Conservation (phyloP, 2,888 invertebrate species). For the Lasius platythorax region DNA sequence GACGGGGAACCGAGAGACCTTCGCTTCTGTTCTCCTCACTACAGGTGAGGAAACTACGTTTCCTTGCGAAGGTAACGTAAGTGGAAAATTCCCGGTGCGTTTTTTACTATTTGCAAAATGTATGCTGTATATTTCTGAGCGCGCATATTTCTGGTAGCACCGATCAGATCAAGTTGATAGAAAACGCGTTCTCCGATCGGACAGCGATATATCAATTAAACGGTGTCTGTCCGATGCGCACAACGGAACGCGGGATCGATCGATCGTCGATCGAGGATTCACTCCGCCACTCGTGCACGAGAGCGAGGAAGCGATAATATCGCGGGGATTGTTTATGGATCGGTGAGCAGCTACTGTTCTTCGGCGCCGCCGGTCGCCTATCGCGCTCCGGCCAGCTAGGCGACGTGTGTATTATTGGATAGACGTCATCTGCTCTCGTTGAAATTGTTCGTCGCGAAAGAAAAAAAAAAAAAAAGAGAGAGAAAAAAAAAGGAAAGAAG, state of each 20-base stretch:
- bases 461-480: slow-evolving; percentile 18
- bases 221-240: slow-evolving; percentile 35
- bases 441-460: slow-evolving; percentile 49
- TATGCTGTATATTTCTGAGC: background rate
- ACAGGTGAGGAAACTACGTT: too few species aligned
- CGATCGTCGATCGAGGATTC: slow-evolving; percentile 61
- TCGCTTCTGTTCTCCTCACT: background rate
- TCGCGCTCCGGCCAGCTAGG: slow-evolving; percentile 35
- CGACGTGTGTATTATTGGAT: slow-evolving; percentile 53
- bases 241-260: slow-evolving; percentile 46
- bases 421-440: slow-evolving; percentile 45
- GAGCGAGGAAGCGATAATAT: slow-evolving; percentile 64
- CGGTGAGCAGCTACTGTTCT: slow-evolving; percentile 51
- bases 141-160: slow-evolving; percentile 7
- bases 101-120: slow-evolving; percentile 1
- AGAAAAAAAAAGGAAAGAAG: slow-evolving; percentile 6
- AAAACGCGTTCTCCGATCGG: slow-evolving; percentile 53
- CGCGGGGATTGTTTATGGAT: slow-evolving; percentile 68
- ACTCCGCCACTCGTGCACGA: slow-evolving; percentile 40
- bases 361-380: slow-evolving; percentile 31
- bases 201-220: slow-evolving; percentile 68
- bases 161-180: slow-evolving; percentile 23
- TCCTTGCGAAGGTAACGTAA: background rate
- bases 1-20: background rate
- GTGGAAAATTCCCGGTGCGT: background rate